Evolutionary conservation across 2,888 invertebrate species (phyloP).

Genomic region (Xanthia togata): DNA sequence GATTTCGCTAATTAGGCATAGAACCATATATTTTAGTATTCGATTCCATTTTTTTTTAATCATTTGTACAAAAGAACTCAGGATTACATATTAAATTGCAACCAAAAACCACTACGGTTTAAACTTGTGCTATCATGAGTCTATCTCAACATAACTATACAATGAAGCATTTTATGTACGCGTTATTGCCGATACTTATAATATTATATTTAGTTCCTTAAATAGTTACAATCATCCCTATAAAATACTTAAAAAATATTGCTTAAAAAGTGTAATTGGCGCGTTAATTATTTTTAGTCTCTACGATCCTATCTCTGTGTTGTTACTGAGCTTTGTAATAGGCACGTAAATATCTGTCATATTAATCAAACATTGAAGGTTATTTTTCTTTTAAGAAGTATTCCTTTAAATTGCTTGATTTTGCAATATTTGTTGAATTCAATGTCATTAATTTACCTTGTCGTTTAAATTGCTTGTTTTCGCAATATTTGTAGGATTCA

Average conservation of each 20-base stretch:
- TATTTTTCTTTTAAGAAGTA: background rate
- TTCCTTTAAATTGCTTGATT: background rate
- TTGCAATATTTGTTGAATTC: background rate
- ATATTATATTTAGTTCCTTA: too few species aligned
- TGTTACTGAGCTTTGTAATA: background rate
- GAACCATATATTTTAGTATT: too few species aligned
- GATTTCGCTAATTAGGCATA: background rate
- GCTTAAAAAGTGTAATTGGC: too few species aligned
- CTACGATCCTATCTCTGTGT: background rate
- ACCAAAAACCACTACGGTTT: too few species aligned
- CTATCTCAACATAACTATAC: too few species aligned
- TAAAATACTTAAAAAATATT: too few species aligned
- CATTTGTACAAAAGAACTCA: too few species aligned
- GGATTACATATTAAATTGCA: too few species aligned
- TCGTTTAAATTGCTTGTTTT: background rate
- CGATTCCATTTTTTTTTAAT: background rate
- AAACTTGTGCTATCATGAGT: too few species aligned
- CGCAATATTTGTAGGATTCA: background rate
- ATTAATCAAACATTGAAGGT: background rate
- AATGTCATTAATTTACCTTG: background rate
- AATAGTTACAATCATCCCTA: too few species aligned
- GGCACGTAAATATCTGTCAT: background rate
- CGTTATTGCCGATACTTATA: too few species aligned
- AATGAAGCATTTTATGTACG: too few species aligned
- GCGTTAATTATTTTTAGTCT: background rate